Evolutionary conservation across 2,888 invertebrate species (phyloP), one percentile per base, ranked within the genome.

Genomic region (Priocnemis perturbator): DNA sequence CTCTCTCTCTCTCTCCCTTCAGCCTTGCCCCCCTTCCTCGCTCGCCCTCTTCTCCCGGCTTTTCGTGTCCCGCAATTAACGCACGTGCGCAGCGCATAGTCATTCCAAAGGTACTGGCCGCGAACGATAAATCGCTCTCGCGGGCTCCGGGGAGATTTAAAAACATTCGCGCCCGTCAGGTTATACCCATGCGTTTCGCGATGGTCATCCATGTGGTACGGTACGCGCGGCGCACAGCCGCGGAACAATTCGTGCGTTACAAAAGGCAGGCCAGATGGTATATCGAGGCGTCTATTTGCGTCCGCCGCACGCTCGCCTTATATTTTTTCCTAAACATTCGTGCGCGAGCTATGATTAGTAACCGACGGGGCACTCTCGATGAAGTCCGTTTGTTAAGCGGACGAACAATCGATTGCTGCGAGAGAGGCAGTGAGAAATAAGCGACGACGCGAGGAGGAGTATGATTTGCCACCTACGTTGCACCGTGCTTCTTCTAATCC

Each of bases 61-160:
- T 70, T 77, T 73, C 74, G 76, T 69, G 76, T 79, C 78, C 45
- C 73, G 80, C 79, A 76, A 80, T 80, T 80, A 80, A 80, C 78
- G 78, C 69, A 73, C 64, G 75, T 73, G 77, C 71, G 66, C 37
- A 64, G 70, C 14, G 45, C 53, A 61, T 56, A 66, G 62, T 67
- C 67, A 63, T 63, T 55, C 74, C 67, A 69, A 75, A 77, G 73
- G 75, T 79, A 77, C 64, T 9, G 64, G 63, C 63, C 45, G 69
- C 67, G 63, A 50, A 19, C 78, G 73, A 80, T 80, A 80, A 80
- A 80, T 80, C 73, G 74, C 69, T 66, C 60, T 63, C 61, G 50
- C 71, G 64, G 73, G 69, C 76, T 74, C 71, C 68, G 74, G 74
- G 71, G 74, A 81, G 79, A 75, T 80, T 80, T 80, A 80, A 81